Evolutionary conservation across 2,113 vertebrate genomes (phyloP).

Genomic region (Rhadina sibilatrix): DNA sequence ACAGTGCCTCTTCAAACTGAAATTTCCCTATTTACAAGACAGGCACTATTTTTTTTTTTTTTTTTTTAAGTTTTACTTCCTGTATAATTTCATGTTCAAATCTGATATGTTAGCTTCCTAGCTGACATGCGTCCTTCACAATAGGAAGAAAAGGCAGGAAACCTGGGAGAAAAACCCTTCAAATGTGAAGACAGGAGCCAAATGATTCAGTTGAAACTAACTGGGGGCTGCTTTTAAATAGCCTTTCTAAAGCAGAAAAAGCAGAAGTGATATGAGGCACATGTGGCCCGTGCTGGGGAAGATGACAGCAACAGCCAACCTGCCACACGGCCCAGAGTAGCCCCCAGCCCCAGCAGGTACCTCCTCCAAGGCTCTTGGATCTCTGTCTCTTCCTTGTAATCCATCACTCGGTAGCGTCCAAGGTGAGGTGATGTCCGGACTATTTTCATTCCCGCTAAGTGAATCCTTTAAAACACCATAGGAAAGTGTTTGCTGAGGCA

Average conservation of each 20-base stretch:
- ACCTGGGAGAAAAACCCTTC: not conserved
- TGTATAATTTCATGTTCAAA: not conserved
- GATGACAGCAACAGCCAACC: not conserved
- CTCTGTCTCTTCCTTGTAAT: not conserved
- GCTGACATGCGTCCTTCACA: not conserved
- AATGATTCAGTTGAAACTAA: not conserved
- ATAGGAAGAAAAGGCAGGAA: not conserved
- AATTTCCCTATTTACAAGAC: not conserved
- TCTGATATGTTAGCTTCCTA: not conserved
- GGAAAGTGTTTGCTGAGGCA: not conserved
- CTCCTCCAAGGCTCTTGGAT: slow-evolving; percentile 12
- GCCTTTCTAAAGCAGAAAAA: not conserved
- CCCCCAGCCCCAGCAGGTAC: not conserved
- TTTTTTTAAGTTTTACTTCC: not conserved
- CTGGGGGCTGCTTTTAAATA: not conserved
- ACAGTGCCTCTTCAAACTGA: not conserved
- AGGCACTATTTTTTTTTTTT: not conserved
- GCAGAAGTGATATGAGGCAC: not conserved
- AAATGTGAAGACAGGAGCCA: not conserved
- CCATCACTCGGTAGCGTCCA: slow-evolving; percentile 70
- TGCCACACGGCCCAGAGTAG: not conserved
- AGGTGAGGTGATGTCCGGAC: slow-evolving; percentile 34
- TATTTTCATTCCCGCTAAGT: slow-evolving; percentile 68
- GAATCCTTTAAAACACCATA: slow-evolving; percentile 55
- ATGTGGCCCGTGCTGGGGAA: not conserved